Evolutionary conservation across 2,888 invertebrate genomes (phyloP).

Genomic region (Mantis religiosa): DNA sequence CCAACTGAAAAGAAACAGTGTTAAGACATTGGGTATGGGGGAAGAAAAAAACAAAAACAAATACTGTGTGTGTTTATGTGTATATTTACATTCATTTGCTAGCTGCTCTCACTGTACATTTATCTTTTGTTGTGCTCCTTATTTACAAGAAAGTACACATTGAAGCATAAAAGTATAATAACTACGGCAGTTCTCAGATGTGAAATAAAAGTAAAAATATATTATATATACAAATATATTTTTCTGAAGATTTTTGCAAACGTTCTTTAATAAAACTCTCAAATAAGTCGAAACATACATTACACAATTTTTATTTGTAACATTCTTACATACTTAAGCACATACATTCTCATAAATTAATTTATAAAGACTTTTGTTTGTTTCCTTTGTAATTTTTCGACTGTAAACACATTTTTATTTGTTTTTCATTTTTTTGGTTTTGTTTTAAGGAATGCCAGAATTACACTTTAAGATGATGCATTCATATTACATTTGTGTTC

Average conservation of each 20-base stretch:
- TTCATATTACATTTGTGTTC: background rate
- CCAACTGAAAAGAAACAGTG: slow-evolving; percentile 1
- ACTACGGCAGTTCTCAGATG: slow-evolving; percentile 7
- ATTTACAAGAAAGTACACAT: slow-evolving; percentile 15
- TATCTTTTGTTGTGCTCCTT: background rate
- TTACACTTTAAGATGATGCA: background rate
- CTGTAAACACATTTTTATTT: background rate
- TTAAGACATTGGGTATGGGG: background rate
- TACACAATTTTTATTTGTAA: background rate
- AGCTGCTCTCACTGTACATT: slow-evolving; percentile 14
- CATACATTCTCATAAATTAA: background rate
- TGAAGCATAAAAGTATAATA: background rate
- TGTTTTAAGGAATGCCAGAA: background rate
- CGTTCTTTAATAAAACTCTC: background rate
- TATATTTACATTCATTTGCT: slow-evolving; percentile 3
- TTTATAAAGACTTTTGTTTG: background rate
- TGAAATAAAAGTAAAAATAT: slow-evolving; percentile 1
- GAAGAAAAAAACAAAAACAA: background rate
- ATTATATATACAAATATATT: slow-evolving; percentile 13
- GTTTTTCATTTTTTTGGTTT: background rate
- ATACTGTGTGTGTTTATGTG: background rate
- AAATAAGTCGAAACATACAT: slow-evolving; percentile 3
- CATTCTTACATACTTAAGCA: background rate
- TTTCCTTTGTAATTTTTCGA: background rate
- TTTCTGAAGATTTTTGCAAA: background rate